Percentiles rank a stretch among this genome's conserved stretches.
These are phyloP conservation scores for Zosterops pallidus DNA, from an alignment of 2,113 vertebrate genomes.

Conservation along the genomic window DNA sequence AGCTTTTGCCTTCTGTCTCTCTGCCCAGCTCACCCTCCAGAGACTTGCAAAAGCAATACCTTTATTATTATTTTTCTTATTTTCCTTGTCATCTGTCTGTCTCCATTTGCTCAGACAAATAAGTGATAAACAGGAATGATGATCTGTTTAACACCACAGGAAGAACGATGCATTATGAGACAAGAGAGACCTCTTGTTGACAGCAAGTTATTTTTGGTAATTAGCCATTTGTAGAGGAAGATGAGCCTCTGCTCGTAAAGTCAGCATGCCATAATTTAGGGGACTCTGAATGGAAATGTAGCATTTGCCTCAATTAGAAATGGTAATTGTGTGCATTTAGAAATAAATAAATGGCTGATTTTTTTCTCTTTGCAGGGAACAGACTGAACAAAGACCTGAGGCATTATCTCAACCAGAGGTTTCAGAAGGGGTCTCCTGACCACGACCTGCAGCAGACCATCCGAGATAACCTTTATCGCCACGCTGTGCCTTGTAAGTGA, in stretches of 20 bases:
- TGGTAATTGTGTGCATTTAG: neutral
- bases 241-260: slow-evolving; percentile 47
- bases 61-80: slow-evolving; percentile 7
- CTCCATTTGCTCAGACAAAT: slow-evolving; percentile 38
- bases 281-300: slow-evolving; percentile 31
- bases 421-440: slow-evolving; percentile 94
- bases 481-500: slow-evolving; percentile 99
- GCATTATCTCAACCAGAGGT: slow-evolving; percentile 93
- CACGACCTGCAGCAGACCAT: slow-evolving; percentile 96
- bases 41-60: neutral
- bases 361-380: slow-evolving; percentile 79
- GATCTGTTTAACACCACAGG: slow-evolving; percentile 47
- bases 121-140: slow-evolving; percentile 48
- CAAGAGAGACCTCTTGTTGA: slow-evolving; percentile 60
- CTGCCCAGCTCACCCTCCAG: neutral
- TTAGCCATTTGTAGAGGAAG: slow-evolving; percentile 61
- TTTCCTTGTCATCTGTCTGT: slow-evolving; percentile 25
- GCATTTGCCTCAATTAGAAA: slow-evolving; percentile 14
- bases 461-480: slow-evolving; percentile 95
- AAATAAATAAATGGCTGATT: slow-evolving; percentile 46
- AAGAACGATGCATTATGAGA: slow-evolving; percentile 55
- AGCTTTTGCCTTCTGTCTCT: neutral
- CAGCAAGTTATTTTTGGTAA: slow-evolving; percentile 63
- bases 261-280: slow-evolving; percentile 50
- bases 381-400: slow-evolving; percentile 95